Conservation (phyloP, 2,888 invertebrate species). For the Sphecodes monilicornis region DNA sequence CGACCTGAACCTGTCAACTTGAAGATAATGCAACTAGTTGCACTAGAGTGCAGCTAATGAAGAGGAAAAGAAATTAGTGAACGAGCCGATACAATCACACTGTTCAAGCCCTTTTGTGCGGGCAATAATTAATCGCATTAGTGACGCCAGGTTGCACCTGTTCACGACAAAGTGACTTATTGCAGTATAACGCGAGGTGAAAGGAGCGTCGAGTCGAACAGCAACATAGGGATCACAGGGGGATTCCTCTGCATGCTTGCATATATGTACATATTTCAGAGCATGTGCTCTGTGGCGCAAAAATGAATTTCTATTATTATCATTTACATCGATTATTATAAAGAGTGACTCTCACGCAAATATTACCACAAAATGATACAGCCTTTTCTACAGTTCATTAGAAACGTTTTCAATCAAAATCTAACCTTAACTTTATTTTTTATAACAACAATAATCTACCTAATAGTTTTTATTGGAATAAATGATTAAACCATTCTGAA, state of each 20-base stretch:
- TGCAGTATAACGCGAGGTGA: conserved; percentile 49
- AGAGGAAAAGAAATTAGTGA: conserved; percentile 29
- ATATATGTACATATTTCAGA: conserved; percentile 1
- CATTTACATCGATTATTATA: not conserved
- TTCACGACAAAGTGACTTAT: conserved; percentile 47
- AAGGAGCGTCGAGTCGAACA: conserved; percentile 34
- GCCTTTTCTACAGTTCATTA: not conserved
- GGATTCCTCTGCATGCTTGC: conserved; percentile 17
- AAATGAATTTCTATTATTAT: not conserved
- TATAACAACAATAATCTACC: not conserved
- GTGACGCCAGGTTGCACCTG: conserved; percentile 54
- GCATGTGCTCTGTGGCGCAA: not conserved
- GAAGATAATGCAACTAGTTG: conserved; percentile 30
- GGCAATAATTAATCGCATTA: conserved; percentile 56
- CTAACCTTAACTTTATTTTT: not conserved
- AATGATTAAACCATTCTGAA: not conserved
- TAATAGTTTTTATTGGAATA: too few species aligned
- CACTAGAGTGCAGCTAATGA: conserved; percentile 16
- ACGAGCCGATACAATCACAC: not conserved
- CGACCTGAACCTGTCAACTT: not conserved
- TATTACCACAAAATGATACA: not conserved
- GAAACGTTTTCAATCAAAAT: not conserved
- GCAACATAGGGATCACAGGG: conserved; percentile 39
- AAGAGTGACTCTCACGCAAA: not conserved
- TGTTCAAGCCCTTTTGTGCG: not conserved